Conservation (phyloP, 1,140 invertebrate species). For the Ptiloglossa arizonensis region DNA sequence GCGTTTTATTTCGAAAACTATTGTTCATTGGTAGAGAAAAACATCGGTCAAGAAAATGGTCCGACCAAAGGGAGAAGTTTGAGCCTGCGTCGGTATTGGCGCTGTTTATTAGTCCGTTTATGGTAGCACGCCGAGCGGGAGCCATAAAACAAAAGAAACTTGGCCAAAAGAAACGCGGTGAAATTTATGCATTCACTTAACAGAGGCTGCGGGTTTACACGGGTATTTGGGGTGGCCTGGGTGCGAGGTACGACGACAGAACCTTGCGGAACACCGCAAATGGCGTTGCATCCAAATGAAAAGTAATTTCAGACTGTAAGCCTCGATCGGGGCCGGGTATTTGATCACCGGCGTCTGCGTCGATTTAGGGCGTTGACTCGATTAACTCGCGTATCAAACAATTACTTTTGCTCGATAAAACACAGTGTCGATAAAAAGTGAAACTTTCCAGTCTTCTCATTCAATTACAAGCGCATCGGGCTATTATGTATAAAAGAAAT, state of each 20-base stretch:
- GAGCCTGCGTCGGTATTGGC: slow-evolving; percentile 61
- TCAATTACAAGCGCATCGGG: too few species aligned
- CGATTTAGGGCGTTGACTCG: background rate
- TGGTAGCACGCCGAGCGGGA: slow-evolving; percentile 51
- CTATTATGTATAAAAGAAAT: too few species aligned
- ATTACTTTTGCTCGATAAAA: background rate
- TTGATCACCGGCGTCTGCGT: background rate
- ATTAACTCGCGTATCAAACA: background rate
- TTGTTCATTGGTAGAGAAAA: too few species aligned
- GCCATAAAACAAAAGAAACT: slow-evolving; percentile 69
- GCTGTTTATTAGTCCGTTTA: slow-evolving; percentile 70
- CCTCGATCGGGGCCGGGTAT: background rate
- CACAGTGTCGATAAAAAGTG: too few species aligned
- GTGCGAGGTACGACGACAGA: slow-evolving; percentile 5
- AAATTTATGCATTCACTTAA: slow-evolving; percentile 73
- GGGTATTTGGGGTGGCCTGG: background rate
- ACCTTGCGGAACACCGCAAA: background rate
- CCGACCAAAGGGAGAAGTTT: background rate
- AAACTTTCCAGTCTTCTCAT: too few species aligned
- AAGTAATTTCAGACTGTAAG: slow-evolving; percentile 25
- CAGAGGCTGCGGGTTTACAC: slow-evolving; percentile 23
- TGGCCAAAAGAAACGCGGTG: slow-evolving; percentile 59
- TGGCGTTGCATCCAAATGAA: slow-evolving; percentile 11
- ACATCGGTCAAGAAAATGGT: background rate
- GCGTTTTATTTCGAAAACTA: too few species aligned